phyloP scores from a whole-genome alignment of 1,140 invertebrate species.

The Grapholita molesta region DNA sequence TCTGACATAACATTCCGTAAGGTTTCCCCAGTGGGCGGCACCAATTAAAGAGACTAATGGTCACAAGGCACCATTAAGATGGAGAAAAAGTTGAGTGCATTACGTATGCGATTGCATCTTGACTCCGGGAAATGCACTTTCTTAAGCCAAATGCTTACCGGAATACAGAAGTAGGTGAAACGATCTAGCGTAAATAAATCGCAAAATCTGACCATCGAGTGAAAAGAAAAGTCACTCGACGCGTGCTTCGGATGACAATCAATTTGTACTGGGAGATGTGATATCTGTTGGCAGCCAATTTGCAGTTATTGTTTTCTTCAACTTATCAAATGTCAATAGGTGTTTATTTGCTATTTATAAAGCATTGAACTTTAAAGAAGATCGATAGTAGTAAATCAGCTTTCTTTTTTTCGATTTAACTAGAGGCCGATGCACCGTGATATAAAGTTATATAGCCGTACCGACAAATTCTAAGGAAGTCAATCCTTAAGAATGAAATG shows the following conservation, averaged over 20 bases:
- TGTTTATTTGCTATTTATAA: background rate
- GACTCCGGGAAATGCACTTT: constrained; percentile 35
- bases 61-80: background rate
- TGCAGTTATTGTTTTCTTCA: constrained; percentile 2
- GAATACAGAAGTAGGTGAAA: constrained; percentile 65
- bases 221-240: constrained; percentile 20
- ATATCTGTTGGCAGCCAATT: constrained; percentile 1
- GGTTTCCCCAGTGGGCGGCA: background rate
- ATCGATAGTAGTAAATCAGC: background rate
- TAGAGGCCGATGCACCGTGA: background rate
- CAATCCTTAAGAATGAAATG: background rate
- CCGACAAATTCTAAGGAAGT: background rate
- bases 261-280: constrained; percentile 15
- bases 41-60: constrained; percentile 12
- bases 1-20: constrained; percentile 9
- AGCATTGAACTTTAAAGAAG: background rate
- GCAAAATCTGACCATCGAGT: constrained; percentile 41
- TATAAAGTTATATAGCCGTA: too few relatives aligned
- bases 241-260: constrained; percentile 40
- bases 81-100: constrained; percentile 12
- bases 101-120: constrained; percentile 23
- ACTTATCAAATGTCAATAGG: background rate
- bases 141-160: constrained; percentile 37
- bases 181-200: constrained; percentile 31
- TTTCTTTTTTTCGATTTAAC: background rate